Evolutionary conservation across 2,888 invertebrate genomes (phyloP), one percentile per base, ranked within the genome.

Genomic region (Stegophylla sp.): DNA sequence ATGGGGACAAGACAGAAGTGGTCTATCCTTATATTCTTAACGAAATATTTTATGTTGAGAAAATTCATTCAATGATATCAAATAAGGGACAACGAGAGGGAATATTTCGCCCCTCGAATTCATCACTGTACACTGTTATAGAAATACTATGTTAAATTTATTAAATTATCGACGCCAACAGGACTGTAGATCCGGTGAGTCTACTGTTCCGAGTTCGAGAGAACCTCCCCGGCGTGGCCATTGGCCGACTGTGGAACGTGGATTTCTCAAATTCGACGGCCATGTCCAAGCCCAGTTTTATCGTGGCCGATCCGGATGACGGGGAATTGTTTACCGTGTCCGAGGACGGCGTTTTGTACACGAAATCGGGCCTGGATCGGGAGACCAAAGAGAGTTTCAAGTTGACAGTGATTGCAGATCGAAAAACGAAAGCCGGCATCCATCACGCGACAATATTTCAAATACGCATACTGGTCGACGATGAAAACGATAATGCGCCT

Each of bases 401-500:
- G 84, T 88, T 94, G 84, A 94, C 94, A 0, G 91, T 94, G 0
- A 92, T 94, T 61, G 93, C 92, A 13, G 94, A 94, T 86, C 10
- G 91, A 92, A 71, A 93, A 92, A 2, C 91, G 93, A 81, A 94
- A 93, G 85, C 94, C 93, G 89, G 92, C 87, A 82, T 73, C 48
- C 76, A 82, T 23, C 59, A 71, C 28, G 72, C 81, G 12, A 81
- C 73, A 13, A 79, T 79, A 71, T 82, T 73, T 26, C 59, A 88
- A 87, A 88, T 94, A 0, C 92, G 91, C 15, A 89, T 95, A 45
- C 88, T 91, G 77, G 94, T 95, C 0, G 93, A 93, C 82, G 95
- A 96, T 85, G 93, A 93, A 83, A 95, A 96, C 85, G 95, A 95
- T 85, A 95, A 95, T 85, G 90, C 94, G 4, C 96, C 97, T 0